These are phyloP conservation scores for Indri indri DNA, from an alignment of 2,113 vertebrate genomes.

Conservation along the genomic window DNA sequence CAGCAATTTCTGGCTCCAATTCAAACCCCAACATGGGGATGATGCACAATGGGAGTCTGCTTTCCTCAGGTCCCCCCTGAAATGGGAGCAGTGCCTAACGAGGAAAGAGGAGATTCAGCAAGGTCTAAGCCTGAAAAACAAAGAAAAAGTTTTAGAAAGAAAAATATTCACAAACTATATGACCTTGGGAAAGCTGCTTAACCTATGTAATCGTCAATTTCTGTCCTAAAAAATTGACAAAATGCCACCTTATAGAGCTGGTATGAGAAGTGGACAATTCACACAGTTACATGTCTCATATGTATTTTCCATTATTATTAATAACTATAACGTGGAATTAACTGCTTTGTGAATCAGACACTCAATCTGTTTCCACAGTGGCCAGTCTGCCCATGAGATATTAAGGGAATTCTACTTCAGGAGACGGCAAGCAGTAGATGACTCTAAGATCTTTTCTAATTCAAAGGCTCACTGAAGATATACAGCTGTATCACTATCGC, in stretches of 20 bases:
- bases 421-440: background rate
- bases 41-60: background rate
- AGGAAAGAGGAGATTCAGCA: background rate
- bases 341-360: background rate
- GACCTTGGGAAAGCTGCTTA: background rate
- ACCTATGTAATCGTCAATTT: background rate
- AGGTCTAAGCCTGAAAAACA: background rate
- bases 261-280: background rate
- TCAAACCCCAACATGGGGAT: background rate
- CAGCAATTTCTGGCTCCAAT: background rate
- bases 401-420: background rate
- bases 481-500: background rate
- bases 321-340: background rate
- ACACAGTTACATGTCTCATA: background rate
- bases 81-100: background rate
- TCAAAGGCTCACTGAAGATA: background rate
- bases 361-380: background rate
- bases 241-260: background rate
- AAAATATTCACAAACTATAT: background rate
- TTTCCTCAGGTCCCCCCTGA: background rate
- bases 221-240: background rate
- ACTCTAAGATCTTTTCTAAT: background rate
- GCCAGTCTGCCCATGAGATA: background rate
- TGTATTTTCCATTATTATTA: background rate
- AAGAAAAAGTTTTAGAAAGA: background rate